Evolutionary conservation across 2,113 vertebrate species (phyloP).

Genomic region (Corythaeola cristata): DNA sequence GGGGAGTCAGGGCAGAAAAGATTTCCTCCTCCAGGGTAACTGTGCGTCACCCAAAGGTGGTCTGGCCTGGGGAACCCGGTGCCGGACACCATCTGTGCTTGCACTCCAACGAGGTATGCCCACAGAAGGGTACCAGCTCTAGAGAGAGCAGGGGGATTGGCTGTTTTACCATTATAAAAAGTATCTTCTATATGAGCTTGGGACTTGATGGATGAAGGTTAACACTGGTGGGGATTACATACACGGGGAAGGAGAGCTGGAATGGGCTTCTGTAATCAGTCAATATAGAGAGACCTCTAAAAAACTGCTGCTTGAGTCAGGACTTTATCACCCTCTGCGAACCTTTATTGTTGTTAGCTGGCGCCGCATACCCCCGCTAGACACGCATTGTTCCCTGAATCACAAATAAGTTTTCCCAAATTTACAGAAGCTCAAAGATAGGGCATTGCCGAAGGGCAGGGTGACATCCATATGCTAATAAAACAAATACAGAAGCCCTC

Average conservation of each 20-base stretch:
- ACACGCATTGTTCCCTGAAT: conserved; percentile 60
- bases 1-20: not conserved
- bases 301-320: conserved; percentile 41
- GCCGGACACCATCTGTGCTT: no score
- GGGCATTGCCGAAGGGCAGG: conserved; percentile 55
- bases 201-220: not conserved
- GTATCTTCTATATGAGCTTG: not conserved
- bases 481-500: conserved; percentile 33
- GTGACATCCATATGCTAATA: conserved; percentile 46
- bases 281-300: conserved; percentile 16
- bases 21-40: not conserved
- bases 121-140: not conserved
- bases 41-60: not conserved
- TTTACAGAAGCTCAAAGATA: conserved; percentile 49
- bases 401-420: conserved; percentile 56
- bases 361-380: conserved; percentile 53
- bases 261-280: conserved; percentile 7
- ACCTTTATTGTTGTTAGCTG: conserved; percentile 67
- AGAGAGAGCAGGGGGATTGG: not conserved
- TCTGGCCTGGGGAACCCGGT: no score
- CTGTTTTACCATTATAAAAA: not conserved
- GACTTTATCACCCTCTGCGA: conserved; percentile 23
- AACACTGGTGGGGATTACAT: not conserved
- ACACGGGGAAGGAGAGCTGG: not conserved
- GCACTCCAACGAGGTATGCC: not conserved